A percentile compares a stretch with the other conserved stretches of the same genome.
These are phyloP conservation scores for Myotis brandtii DNA, from an alignment of 2,113 vertebrate genomes.

Conservation along the genomic window DNA sequence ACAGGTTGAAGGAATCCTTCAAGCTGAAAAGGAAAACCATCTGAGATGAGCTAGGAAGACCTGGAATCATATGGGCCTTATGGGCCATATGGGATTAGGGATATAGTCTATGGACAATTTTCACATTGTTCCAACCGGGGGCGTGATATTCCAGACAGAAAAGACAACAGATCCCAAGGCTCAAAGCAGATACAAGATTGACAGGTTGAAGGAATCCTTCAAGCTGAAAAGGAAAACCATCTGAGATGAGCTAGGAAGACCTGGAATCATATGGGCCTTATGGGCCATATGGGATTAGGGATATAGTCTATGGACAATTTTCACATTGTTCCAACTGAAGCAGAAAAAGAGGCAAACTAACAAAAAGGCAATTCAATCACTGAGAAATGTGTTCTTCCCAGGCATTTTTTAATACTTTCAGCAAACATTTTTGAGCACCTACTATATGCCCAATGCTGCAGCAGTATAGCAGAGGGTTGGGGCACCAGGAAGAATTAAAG, in stretches of 20 bases:
- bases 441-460: neutral
- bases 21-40: neutral
- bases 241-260: neutral
- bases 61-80: neutral
- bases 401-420: neutral
- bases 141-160: neutral
- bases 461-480: neutral
- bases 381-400: neutral
- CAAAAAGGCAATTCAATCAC: neutral
- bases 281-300: neutral
- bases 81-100: neutral
- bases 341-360: conserved; percentile 1
- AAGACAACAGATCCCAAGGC: neutral
- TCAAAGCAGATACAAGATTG: neutral
- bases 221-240: neutral
- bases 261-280: neutral
- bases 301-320: neutral
- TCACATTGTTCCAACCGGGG: neutral
- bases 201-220: neutral
- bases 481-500: neutral
- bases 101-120: neutral
- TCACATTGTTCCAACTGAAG: neutral
- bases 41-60: neutral
- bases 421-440: neutral
- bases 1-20: neutral